Base-by-base conservation (phyloP, 2,888 invertebrate genomes). In the Catonia carolina region DNA sequence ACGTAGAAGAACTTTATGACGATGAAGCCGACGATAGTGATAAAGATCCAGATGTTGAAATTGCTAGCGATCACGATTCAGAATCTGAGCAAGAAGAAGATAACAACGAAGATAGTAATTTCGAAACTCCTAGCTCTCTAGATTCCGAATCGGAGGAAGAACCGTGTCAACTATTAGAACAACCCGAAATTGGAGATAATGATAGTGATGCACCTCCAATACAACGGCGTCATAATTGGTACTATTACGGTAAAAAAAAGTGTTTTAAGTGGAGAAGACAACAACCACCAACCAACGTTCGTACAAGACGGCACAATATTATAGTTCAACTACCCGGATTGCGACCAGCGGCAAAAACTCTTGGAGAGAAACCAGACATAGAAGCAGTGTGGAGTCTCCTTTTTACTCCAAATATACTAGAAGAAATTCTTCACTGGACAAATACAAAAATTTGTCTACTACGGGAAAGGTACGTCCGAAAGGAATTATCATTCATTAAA, bases 271-370 rank as follows among this genome's bases (percentile, higher is more conserved):
- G n/a, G 20, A 14, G 14, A 10, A 37, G 18, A 22, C n/a, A 10
- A 14, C n/a, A n/a, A n/a, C n/a, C n/a, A n/a, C n/a, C n/a, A n/a
- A n/a, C n/a, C n/a, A n/a, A n/a, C n/a, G n/a, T 10, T 39, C 20
- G 23, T n/a, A 52, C 52, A 39, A 35, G 37, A 52, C 8, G 14
- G 14, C 37, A 52, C 15, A 52, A 52, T 33, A 52, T 52, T 4
- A 15, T 52, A 36, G 2, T 52, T n/a, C 39, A 52, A 39, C 18
- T 52, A 22, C 20, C 52, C 15, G 39, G 52, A 35, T 23, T 39
- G n/a, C 37, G 39, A 52, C 12, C 51, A 12, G n/a, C 8, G n/a
- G 52, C 39, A 37, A 37, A 39, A 15, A 4, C 3, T 3, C 22
- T 52, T 5, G 52, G 52, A 20, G 10, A 15, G 7, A 51, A 51